Evolutionary conservation across 2,797 vertebrate species (phyloP).

Genomic region (Presbytis comata): DNA sequence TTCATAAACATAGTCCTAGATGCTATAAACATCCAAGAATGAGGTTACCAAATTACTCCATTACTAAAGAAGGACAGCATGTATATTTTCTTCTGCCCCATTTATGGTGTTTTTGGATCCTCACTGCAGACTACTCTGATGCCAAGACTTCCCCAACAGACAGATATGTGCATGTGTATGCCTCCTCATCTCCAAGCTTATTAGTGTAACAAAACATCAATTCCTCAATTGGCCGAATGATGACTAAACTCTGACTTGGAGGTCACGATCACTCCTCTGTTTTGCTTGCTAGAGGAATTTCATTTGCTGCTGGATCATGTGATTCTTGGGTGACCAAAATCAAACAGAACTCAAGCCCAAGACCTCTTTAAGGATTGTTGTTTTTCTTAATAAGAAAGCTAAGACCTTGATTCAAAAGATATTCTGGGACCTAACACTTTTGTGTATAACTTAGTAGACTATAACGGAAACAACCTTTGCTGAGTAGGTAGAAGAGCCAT

Average conservation of each 20-base stretch:
- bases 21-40: constrained; percentile 70
- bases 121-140: constrained; percentile 42
- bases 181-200: constrained; percentile 11
- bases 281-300: neutral
- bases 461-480: constrained; percentile 14
- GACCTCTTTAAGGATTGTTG: neutral
- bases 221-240: neutral
- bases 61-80: constrained; percentile 62
- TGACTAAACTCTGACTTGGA: constrained; percentile 45
- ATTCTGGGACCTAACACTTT: neutral
- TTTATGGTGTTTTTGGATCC: constrained; percentile 68
- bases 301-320: neutral
- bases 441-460: constrained; percentile 45
- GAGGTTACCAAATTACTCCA: constrained; percentile 72
- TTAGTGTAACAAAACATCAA: constrained; percentile 43
- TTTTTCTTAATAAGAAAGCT: constrained; percentile 46
- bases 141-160: constrained; percentile 56
- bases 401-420: constrained; percentile 41
- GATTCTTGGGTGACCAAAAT: constrained; percentile 11
- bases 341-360: neutral
- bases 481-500: constrained; percentile 38
- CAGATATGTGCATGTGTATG: constrained; percentile 14
- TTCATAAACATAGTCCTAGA: constrained; percentile 72
- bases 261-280: neutral
- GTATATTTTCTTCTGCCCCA: constrained; percentile 64